Percentiles rank a stretch among this genome's conserved stretches.
Conservation (phyloP, 2,113 vertebrate genomes). For the Spilogale gracilis region DNA sequence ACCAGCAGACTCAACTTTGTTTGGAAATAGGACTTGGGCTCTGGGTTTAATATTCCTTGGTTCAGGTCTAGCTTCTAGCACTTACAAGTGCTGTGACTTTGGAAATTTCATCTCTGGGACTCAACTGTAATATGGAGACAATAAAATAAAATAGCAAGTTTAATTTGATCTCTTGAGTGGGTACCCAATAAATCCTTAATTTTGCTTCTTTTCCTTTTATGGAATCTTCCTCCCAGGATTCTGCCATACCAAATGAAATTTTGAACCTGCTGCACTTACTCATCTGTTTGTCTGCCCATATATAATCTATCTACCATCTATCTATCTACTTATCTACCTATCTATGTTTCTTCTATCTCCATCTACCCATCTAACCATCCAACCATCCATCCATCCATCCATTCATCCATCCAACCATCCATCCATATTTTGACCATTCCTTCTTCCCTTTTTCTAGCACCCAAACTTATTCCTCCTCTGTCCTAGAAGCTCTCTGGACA, state of each 20-base stretch:
- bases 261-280: background rate
- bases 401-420: background rate
- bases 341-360: background rate
- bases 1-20: background rate
- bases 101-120: background rate
- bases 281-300: background rate
- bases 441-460: background rate
- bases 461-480: background rate
- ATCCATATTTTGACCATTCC: background rate
- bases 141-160: constrained; percentile 46
- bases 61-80: constrained; percentile 12
- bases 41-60: background rate
- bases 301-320: background rate
- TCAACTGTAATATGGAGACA: background rate
- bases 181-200: background rate
- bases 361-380: background rate
- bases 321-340: background rate
- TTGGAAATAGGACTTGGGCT: constrained; percentile 17
- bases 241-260: background rate
- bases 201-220: background rate
- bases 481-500: background rate
- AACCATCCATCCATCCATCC: background rate
- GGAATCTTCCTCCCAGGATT: background rate
- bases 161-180: background rate
- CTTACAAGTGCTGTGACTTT: constrained; percentile 25